Evolutionary conservation across 2,888 invertebrate species (phyloP), one percentile per base, ranked within the genome.

Genomic region (Andrena fulva): DNA sequence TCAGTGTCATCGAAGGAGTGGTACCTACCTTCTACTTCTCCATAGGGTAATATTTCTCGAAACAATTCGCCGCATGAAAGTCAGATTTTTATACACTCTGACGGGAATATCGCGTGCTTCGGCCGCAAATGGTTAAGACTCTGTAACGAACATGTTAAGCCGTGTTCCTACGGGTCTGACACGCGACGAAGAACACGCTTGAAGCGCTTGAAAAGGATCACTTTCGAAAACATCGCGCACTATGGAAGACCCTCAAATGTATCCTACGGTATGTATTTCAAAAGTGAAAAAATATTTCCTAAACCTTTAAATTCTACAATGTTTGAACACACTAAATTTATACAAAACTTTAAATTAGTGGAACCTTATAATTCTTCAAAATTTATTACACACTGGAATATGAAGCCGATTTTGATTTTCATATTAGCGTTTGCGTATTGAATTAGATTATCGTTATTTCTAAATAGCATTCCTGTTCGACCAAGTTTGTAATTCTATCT

Each of bases 51-150:
- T 54, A 54, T 24, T 56, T 20, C 10, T 56, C 4, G 1, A 56
- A 20, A 24, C 27, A 56, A 56, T 56, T 10, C 24, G 10, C n/a
- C 27, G 8, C 8, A 24, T 24, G 54, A 10, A 56, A 24, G 20
- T 24, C 54, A 56, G 27, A 27, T 27, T 56, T 56, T 4, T 24
- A 24, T 4, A 56, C 54, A 56, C 54, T 20, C 20, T 8, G 24
- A 10, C 10, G n/a, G 27, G 12, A 56, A 10, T 56, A 56, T 56
- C 20, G 10, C 24, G 20, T 20, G 20, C 24, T 27, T 56, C 27
- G 54, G 27, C 54, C 54, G 54, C 54, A 56, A 56, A 56, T 27
- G 54, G 54, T 56, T 56, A 56, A 56, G 54, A 52, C 54, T 56
- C 8, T 24, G 10, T 56, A 56, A 27, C 10, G 60, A 31, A 60